Conservation (phyloP, 2,888 invertebrate genomes). For the Lithosia quadra region DNA sequence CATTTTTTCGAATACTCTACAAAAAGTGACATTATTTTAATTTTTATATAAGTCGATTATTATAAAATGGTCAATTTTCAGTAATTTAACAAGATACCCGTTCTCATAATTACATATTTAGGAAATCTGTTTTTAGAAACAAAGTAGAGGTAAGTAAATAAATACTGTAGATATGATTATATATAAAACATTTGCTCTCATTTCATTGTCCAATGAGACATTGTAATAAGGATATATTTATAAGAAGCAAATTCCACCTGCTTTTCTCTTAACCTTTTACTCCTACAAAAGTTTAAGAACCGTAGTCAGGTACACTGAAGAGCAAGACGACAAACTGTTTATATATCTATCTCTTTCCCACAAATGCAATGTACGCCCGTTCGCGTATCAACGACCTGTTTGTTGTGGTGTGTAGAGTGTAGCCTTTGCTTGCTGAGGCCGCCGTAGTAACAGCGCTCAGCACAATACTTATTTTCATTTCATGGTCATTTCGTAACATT, state of each 20-base stretch:
- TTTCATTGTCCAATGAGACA: not conserved
- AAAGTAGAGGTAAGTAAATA: not conserved
- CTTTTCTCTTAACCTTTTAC: constrained; percentile 12
- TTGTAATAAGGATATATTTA: not conserved
- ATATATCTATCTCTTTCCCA: constrained; percentile 70
- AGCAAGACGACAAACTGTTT: constrained; percentile 73
- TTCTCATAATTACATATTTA: not conserved
- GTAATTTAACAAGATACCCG: too few species aligned
- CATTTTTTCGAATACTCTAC: not conserved
- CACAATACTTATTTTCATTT: constrained; percentile 79
- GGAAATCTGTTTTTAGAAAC: not conserved
- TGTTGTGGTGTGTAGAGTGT: constrained; percentile 64
- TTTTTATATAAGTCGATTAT: too few species aligned
- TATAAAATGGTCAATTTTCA: not conserved
- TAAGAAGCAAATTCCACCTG: not conserved
- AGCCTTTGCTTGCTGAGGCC: constrained; percentile 69
- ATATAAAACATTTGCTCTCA: not conserved
- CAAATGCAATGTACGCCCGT: constrained; percentile 68
- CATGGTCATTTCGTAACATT: constrained; percentile 83
- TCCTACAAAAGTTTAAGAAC: constrained; percentile 59
- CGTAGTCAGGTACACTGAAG: constrained; percentile 55
- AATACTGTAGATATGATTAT: not conserved
- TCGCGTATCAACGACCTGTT: constrained; percentile 83
- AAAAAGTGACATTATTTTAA: too few species aligned
- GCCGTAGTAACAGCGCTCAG: constrained; percentile 71